These are phyloP conservation scores for Borostomias antarcticus DNA, from an alignment of 2,797 vertebrate genomes.

Conservation along the genomic window DNA sequence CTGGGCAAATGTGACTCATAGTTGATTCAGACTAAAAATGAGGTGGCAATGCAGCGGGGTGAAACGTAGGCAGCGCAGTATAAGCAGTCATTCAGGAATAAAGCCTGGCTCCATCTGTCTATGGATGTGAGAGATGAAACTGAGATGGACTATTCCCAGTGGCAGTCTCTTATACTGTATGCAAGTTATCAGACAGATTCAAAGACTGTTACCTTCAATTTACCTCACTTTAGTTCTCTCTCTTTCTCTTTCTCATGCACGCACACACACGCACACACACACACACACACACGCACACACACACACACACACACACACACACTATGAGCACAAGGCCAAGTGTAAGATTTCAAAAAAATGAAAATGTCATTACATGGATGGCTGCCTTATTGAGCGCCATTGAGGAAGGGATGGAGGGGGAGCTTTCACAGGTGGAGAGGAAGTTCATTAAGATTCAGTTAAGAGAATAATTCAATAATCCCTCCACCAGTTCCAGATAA, in stretches of 20 bases:
- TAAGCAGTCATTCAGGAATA: slow-evolving; percentile 8
- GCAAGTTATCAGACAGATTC: neutral
- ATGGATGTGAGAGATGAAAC: neutral
- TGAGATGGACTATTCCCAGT: neutral
- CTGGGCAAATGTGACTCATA: neutral
- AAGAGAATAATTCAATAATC: slow-evolving; percentile 88
- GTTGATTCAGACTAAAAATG: slow-evolving; percentile 2
- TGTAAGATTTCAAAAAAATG: slow-evolving; percentile 79
- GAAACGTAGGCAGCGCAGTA: neutral
- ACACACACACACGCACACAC: neutral
- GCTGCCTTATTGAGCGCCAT: slow-evolving; percentile 86
- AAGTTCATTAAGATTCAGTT: slow-evolving; percentile 90
- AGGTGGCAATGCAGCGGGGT: slow-evolving; percentile 1
- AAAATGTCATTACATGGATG: slow-evolving; percentile 89
- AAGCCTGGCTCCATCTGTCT: neutral
- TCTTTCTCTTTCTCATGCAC: neutral
- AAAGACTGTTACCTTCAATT: neutral
- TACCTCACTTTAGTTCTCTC: neutral
- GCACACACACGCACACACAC: neutral
- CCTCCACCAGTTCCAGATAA: slow-evolving; percentile 81
- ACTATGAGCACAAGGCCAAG: slow-evolving; percentile 62
- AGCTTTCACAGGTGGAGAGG: slow-evolving; percentile 78
- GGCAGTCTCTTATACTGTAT: neutral
- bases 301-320: slow-evolving; percentile 15
- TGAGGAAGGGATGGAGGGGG: slow-evolving; percentile 74